These are phyloP conservation scores for Umimayanthus chanpuru DNA, from an alignment of 92 coral and sea anemone species.

Conservation along the genomic window DNA sequence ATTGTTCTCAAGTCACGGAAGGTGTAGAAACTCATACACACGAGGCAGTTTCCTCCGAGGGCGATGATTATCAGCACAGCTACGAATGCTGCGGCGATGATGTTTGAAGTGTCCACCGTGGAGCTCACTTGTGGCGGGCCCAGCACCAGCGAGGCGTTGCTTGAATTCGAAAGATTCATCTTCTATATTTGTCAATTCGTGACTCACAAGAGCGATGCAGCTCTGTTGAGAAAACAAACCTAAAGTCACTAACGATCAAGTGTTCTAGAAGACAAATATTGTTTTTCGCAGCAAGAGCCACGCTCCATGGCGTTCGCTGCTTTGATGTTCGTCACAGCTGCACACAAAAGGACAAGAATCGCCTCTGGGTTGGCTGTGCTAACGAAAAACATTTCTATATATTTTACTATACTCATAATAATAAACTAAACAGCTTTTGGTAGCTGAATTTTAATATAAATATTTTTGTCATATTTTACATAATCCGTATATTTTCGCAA, in stretches of 20 bases:
- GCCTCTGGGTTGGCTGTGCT: conserved; percentile 8
- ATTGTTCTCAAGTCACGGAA: conserved; percentile 84
- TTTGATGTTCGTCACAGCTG: neutral
- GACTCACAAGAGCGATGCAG: neutral
- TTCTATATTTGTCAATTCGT: too few species aligned
- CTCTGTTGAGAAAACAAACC: conserved; percentile 20
- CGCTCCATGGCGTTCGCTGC: neutral
- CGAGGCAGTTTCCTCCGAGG: conserved; percentile 80
- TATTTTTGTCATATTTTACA: neutral
- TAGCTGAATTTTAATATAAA: neutral
- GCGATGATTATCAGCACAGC: conserved; percentile 76
- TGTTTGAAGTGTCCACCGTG: conserved; percentile 50
- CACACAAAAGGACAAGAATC: neutral
- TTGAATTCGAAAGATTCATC: conserved; percentile 29
- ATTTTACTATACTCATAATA: neutral
- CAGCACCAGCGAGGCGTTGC: neutral
- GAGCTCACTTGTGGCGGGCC: conserved; percentile 39
- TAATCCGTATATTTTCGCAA: neutral
- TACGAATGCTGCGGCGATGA: conserved; percentile 79
- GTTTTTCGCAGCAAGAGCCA: neutral
- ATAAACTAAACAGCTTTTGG: neutral
- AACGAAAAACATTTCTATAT: neutral
- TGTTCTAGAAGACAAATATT: conserved; percentile 4
- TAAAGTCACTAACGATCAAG: neutral
- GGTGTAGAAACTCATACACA: conserved; percentile 81